Evolutionary conservation across 2,113 vertebrate genomes (phyloP).

Genomic region (Rhabdornis inornatus): DNA sequence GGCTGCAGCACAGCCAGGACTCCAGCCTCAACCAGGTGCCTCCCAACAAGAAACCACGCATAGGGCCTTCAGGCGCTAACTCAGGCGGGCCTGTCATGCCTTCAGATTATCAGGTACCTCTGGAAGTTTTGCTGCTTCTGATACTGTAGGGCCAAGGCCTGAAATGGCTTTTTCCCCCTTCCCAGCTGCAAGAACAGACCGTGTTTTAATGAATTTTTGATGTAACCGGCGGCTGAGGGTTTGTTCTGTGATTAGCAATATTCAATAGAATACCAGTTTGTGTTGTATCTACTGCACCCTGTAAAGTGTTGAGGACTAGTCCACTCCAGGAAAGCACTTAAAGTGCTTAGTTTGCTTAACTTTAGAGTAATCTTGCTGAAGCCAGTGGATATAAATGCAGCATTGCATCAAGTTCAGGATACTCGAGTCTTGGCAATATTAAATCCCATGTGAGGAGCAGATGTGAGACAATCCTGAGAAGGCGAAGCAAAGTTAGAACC

Average conservation of each 20-base stretch:
- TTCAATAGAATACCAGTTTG: not conserved
- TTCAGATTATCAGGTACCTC: slow-evolving; percentile 92
- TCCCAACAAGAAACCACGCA: slow-evolving; percentile 92
- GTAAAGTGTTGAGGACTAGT: not conserved
- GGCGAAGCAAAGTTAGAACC: not conserved
- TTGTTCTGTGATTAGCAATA: not conserved
- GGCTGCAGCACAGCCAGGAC: slow-evolving; percentile 86
- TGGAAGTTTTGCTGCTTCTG: not conserved
- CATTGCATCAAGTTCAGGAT: not conserved
- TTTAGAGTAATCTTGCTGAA: not conserved
- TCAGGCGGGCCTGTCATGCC: slow-evolving; percentile 89
- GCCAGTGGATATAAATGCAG: not conserved
- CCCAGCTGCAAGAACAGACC: not conserved
- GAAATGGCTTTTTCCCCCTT: rapidly evolving
- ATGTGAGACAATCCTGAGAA: not conserved
- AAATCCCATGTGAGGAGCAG: not conserved
- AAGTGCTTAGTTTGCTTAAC: not conserved
- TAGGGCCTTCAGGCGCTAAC: slow-evolving; percentile 87
- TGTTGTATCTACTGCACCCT: not conserved
- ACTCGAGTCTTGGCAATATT: not conserved
- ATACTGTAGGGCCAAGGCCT: not conserved
- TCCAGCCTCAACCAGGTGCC: slow-evolving; percentile 88
- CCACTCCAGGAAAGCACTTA: not conserved
- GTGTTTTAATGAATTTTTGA: not conserved
- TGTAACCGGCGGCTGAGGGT: not conserved